A percentile compares a stretch with the other conserved stretches of the same genome.
These are phyloP conservation scores for Cataglyphis livida DNA, from an alignment of 2,888 invertebrate genomes.

Conservation along the genomic window DNA sequence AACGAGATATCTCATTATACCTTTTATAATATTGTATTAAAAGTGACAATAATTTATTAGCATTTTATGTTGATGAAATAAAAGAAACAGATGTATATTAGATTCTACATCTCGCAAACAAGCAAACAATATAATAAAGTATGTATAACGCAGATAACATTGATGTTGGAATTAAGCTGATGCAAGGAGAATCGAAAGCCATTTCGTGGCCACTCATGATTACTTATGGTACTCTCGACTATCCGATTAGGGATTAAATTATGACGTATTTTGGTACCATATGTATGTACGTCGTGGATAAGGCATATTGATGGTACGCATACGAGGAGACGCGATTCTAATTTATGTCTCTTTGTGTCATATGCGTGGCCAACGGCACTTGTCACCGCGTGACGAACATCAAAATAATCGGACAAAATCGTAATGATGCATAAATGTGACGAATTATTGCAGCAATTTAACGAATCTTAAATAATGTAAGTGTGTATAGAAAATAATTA, in stretches of 20 bases:
- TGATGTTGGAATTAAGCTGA: constrained; percentile 39
- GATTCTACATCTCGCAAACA: not conserved
- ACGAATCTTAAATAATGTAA: not conserved
- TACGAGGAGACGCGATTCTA: constrained; percentile 62
- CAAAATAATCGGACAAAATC: constrained; percentile 20
- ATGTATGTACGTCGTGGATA: constrained; percentile 67
- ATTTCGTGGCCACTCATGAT: constrained; percentile 65
- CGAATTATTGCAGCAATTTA: not conserved
- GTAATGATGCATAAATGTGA: not conserved
- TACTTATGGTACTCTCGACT: constrained; percentile 66
- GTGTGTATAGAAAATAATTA: not conserved
- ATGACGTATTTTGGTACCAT: constrained; percentile 69
- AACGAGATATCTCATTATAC: constrained; percentile 33
- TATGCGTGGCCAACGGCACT: constrained; percentile 7
- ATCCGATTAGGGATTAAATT: constrained; percentile 73
- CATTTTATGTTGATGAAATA: not conserved
- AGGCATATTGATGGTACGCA: constrained; percentile 67
- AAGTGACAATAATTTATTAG: not conserved
- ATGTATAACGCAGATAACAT: constrained; percentile 36
- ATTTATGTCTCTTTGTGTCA: constrained; percentile 67
- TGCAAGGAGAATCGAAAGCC: constrained; percentile 64
- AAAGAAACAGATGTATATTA: constrained; percentile 20
- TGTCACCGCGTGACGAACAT: constrained; percentile 4
- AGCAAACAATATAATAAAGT: not conserved
- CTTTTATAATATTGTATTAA: constrained; percentile 18